Base-by-base conservation (phyloP, 2,113 vertebrate genomes). In the Pelecanoides urinatrix region DNA sequence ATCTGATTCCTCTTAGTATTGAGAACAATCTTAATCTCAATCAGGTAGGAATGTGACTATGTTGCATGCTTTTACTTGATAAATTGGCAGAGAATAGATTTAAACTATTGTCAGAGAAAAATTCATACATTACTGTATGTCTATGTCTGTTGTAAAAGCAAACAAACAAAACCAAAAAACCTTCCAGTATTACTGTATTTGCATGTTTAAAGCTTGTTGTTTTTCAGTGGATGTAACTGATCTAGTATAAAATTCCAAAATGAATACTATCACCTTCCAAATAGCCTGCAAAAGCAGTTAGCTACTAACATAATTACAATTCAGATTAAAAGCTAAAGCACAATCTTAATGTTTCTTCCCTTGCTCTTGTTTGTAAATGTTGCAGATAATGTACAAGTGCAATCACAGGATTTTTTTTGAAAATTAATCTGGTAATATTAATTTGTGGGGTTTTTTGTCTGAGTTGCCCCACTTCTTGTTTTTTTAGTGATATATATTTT, bases 11-110 rank as follows among this genome's bases (percentile, higher is more conserved):
- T 71, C 98, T 99, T 53, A 99, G 99, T 94, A 99, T 99, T 94
- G 99, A 99, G 95, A 99, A 99, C 98, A 99, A 99, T 97, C 99
- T 99, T 84, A 99, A 99, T 97, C 98, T 99, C 42, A 99, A 98
- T 96, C 99, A 99, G 99, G 99, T 99, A 95, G n/a, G 97, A 85
- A 52, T 20, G 15, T 36, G 13, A 29, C 44, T 72, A 16, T 63
- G 34, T 65, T 75, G 17, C 26, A 2, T 66, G 7, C 40, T 78
- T 89, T 89, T 88, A 66, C 27, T 47, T 80, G 13, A 42, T 42
- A 68, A 87, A 10, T 62, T 80, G 47, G 19, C 18, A 52, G 50
- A 78, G 66, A 75, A 73, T 40, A 67, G 82, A 58, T 72, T 50
- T 74, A 61, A 91, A 73, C 14, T 58, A 7, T 56, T 82, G 11